Conservation (phyloP, 2,888 invertebrate species). For the Itoplectis maculator region DNA sequence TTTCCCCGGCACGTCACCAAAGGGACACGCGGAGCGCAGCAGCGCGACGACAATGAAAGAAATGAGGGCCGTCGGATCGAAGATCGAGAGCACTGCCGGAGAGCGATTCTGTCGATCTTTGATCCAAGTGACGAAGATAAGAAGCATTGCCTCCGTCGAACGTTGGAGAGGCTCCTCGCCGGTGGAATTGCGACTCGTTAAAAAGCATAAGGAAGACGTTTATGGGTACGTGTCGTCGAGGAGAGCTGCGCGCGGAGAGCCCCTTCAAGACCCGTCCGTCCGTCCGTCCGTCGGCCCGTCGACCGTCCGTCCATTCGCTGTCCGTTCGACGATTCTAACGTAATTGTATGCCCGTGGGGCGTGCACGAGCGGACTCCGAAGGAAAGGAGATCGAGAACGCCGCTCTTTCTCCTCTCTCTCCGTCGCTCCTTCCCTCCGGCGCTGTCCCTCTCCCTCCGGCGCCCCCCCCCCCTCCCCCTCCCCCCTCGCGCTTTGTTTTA, state of each 20-base stretch:
- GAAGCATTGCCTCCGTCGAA: constrained; percentile 42
- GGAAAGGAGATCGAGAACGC: constrained; percentile 60
- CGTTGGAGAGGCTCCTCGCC: constrained; percentile 15
- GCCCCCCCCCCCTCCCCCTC: constrained; percentile 38
- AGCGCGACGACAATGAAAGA: constrained; percentile 3
- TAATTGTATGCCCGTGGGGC: constrained; percentile 74
- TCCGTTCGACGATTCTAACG: constrained; percentile 73
- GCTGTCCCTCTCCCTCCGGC: constrained; percentile 18
- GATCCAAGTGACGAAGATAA: constrained; percentile 71
- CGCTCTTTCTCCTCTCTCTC: constrained; percentile 31
- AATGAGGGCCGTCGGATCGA: constrained; percentile 37
- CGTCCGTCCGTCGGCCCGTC: constrained; percentile 11
- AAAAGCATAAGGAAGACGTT: constrained; percentile 74
- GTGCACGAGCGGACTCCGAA: constrained; percentile 51
- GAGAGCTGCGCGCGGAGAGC: constrained; percentile 33
- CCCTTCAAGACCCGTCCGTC: constrained; percentile 26
- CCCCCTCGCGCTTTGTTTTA: constrained; percentile 77
- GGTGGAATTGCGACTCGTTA: constrained; percentile 71
- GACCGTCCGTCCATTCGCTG: constrained; percentile 53
- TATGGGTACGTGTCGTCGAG: constrained; percentile 72
- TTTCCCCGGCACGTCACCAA: too few species aligned
- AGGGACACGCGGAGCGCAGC: too few species aligned
- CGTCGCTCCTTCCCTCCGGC: constrained; percentile 19
- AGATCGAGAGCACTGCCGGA: constrained; percentile 65
- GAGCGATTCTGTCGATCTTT: constrained; percentile 70